phyloP scores from a whole-genome alignment of 2,797 vertebrate genomes.

The Urosaurus nigricauda region DNA sequence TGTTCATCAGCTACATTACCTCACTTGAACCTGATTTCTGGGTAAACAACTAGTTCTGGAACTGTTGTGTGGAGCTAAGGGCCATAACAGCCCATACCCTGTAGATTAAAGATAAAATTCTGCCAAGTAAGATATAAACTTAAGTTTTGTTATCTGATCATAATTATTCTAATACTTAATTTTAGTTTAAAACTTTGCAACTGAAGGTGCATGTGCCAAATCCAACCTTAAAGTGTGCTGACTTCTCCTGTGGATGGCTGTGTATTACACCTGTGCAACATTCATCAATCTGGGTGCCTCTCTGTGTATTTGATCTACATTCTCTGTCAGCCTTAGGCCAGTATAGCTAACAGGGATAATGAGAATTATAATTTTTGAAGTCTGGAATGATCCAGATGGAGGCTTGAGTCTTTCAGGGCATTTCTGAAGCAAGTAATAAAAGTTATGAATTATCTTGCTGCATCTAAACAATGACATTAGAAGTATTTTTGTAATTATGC shows the following conservation, averaged over 20 bases:
- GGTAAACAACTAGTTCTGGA: slow-evolving; percentile 26
- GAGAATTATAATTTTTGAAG: background rate
- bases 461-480: background rate
- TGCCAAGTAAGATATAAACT: background rate
- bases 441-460: background rate
- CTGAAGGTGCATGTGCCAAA: background rate
- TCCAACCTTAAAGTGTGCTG: too few relatives aligned
- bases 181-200: background rate
- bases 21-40: slow-evolving; percentile 37
- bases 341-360: background rate
- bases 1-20: background rate
- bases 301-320: background rate
- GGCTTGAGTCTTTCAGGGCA: background rate
- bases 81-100: background rate
- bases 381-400: background rate
- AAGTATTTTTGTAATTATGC: background rate
- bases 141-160: slow-evolving; percentile 3
- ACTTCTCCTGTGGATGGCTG: too few relatives aligned
- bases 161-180: slow-evolving; percentile 6
- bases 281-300: background rate
- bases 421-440: background rate
- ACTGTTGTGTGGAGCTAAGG: background rate
- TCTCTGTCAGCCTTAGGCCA: background rate
- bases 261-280: background rate
- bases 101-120: background rate